Evolutionary conservation across 2,888 invertebrate genomes (phyloP), one percentile per base, ranked within the genome.

Genomic region (Agapostemon virescens): DNA sequence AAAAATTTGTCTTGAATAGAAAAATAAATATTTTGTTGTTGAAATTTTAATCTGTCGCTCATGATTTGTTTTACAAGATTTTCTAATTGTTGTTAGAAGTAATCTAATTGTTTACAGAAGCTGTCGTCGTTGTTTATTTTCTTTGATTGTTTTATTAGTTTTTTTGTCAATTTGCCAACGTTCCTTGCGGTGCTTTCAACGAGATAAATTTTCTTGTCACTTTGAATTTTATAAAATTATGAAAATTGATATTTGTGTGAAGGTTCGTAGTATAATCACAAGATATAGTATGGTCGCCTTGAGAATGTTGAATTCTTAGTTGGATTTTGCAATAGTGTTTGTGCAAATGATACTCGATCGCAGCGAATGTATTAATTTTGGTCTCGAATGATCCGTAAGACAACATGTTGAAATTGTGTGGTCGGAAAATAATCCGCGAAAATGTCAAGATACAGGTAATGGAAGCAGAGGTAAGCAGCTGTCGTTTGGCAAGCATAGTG

Each of bases 401-500:
- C 74, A 68, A 74, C 61, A 71, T 74, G 70, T 77, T 70, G 77
- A 81, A 81, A 77, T 77, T 71, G 58, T 63, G 73, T 66, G 61
- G 64, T 72, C 58, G 69, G 30, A 58, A 79, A 69, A 78, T 85
- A 81, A 83, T 82, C 63, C 63, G 61, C 55, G 82, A 63, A 77
- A 86, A 82, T 82, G 80, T 83, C 83, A 74, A 83, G 83, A 85
- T 85, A 84, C 81, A 76, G 80, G 82, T 86, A 86, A 87, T 86
- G 87, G 86, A 79, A 85, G 84, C 75, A 86, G 85, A 84, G 77
- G 84, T 81, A 75, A 76, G 84, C 86, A 85, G 85, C 85, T 88
- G 87, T 85, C 87, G 87, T 86, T 89, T 86, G 89, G 84, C 87
- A 86, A 87, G 86, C 85, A 77, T 84, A 85, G 84, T 84, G 78